phyloP scores from a whole-genome alignment of 2,888 invertebrate species.

The Lucinisca nassula region DNA sequence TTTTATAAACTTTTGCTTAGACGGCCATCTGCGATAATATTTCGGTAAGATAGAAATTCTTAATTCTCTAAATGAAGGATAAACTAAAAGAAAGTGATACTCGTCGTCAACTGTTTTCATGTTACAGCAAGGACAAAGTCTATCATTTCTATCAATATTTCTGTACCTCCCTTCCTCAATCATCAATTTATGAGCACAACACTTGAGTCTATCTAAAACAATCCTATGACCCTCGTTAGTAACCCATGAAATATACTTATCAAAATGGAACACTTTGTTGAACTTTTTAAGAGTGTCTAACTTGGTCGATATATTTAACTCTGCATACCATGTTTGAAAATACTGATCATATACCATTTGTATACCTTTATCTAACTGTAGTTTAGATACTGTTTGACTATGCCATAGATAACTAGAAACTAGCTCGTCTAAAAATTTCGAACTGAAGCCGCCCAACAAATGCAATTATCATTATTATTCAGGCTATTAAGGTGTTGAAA shows the following conservation, averaged over 20 bases:
- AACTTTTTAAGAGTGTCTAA: neutral
- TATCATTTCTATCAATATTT: constrained; percentile 19
- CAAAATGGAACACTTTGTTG: neutral
- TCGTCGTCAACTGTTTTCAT: constrained; percentile 20
- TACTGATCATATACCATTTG: neutral
- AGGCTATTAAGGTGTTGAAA: neutral
- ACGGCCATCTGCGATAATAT: neutral
- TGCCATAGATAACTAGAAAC: neutral
- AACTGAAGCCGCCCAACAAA: neutral
- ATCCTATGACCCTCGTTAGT: neutral
- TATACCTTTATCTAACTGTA: neutral
- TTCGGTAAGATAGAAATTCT: neutral
- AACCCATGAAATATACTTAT: neutral
- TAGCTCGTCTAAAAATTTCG: neutral
- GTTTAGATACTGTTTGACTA: neutral
- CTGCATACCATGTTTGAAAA: neutral
- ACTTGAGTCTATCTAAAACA: constrained; percentile 24
- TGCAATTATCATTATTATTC: neutral
- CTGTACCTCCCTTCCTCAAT: constrained; percentile 28
- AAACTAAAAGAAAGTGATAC: constrained; percentile 18
- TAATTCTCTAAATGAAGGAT: constrained; percentile 9
- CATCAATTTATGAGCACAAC: constrained; percentile 18
- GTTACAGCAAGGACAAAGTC: constrained; percentile 22
- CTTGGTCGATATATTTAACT: neutral
- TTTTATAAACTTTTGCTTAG: neutral